Conservation (phyloP, 2,888 invertebrate species). For the Drosophila putrida region DNA sequence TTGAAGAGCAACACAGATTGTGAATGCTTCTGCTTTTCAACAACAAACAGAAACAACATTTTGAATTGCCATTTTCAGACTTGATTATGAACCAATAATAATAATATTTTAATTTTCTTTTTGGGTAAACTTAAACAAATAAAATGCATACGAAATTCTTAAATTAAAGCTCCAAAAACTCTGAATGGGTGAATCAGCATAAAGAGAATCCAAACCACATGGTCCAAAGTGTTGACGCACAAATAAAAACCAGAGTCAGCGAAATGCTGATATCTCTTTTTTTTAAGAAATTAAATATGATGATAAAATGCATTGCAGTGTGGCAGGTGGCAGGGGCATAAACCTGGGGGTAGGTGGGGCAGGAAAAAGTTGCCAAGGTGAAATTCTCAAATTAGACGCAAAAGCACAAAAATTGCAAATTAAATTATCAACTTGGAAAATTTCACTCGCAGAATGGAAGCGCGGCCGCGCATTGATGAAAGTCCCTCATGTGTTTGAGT, state of each 20-base stretch:
- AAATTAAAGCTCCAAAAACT: neutral
- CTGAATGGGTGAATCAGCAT: conserved; percentile 1
- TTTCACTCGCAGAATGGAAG: conserved; percentile 46
- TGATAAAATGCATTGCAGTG: conserved; percentile 45
- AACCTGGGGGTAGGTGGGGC: neutral
- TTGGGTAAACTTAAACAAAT: neutral
- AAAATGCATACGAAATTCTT: neutral
- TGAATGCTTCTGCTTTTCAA: conserved; percentile 30
- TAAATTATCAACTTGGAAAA: conserved; percentile 76
- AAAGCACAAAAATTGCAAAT: conserved; percentile 68
- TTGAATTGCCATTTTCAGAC: conserved; percentile 35
- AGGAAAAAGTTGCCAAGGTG: conserved; percentile 61
- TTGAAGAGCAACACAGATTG: conserved; percentile 32
- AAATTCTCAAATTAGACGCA: conserved; percentile 72
- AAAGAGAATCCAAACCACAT: neutral
- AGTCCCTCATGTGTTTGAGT: conserved; percentile 32
- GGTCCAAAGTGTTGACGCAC: neutral
- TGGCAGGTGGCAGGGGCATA: neutral
- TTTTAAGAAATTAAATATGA: conserved; percentile 41
- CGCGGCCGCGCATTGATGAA: conserved; percentile 56
- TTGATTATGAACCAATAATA: conserved; percentile 17
- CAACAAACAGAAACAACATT: conserved; percentile 14
- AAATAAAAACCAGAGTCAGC: conserved; percentile 32
- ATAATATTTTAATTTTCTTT: conserved; percentile 2
- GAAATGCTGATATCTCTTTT: conserved; percentile 3